Conservation (phyloP, 2,888 invertebrate genomes). For the Apodemia zela region DNA sequence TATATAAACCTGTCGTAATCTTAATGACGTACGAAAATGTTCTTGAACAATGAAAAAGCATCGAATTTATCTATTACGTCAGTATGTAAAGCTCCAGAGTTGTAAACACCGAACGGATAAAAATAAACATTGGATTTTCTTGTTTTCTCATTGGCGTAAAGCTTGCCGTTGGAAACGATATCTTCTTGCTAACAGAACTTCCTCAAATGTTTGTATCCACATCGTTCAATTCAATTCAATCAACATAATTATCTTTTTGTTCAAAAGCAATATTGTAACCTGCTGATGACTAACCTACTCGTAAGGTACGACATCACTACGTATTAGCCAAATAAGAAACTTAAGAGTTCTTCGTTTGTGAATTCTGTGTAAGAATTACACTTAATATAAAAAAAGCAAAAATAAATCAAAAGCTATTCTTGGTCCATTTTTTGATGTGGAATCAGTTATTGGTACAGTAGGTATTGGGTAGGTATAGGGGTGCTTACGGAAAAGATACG, state of each 20-base stretch:
- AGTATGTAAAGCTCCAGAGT: constrained; percentile 50
- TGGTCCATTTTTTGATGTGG: too few relatives aligned
- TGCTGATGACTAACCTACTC: too few relatives aligned
- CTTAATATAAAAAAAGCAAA: too few relatives aligned
- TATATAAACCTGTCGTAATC: constrained; percentile 37
- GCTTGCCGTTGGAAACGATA: constrained; percentile 30
- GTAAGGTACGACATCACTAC: neutral
- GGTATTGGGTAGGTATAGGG: too few relatives aligned
- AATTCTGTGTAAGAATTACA: too few relatives aligned
- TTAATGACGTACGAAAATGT: constrained; percentile 3
- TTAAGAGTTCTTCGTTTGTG: too few relatives aligned
- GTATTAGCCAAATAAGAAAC: neutral
- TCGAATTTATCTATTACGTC: constrained; percentile 51
- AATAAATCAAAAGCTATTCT: too few relatives aligned
- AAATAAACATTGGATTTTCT: constrained; percentile 57
- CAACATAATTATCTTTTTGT: neutral
- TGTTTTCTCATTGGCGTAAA: constrained; percentile 55
- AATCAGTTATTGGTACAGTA: too few relatives aligned
- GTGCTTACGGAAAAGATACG: too few relatives aligned
- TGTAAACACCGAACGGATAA: constrained; percentile 63
- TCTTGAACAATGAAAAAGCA: constrained; percentile 10
- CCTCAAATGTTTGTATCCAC: constrained; percentile 21
- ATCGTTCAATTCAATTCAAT: neutral
- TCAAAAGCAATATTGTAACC: too few relatives aligned
- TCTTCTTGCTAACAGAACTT: neutral